These are phyloP conservation scores for Meteorus sp. DNA, from an alignment of 1,140 invertebrate species.

Conservation along the genomic window DNA sequence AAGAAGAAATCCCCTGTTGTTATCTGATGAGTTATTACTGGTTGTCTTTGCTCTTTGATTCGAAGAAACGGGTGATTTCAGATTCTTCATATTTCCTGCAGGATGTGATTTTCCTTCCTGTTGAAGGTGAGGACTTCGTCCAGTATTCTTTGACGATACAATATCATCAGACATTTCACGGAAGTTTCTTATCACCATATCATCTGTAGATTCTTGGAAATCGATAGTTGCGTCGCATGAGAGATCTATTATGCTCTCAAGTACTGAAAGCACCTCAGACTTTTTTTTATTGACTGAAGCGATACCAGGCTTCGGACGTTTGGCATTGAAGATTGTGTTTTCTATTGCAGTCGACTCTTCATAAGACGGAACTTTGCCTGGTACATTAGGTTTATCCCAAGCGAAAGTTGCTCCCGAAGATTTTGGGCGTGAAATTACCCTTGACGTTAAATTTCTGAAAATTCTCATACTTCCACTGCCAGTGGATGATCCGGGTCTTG, in stretches of 20 bases:
- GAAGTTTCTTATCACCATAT: neutral
- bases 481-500: conserved; percentile 10
- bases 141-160: neutral
- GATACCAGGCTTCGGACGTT: neutral
- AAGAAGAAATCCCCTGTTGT: neutral
- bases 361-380: conserved; percentile 4
- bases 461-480: neutral
- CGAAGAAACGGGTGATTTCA: neutral
- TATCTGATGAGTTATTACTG: neutral
- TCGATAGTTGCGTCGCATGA: neutral
- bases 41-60: neutral
- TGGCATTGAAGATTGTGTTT: neutral
- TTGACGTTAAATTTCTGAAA: conserved; percentile 9
- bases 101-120: too few species aligned
- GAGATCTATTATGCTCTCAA: conserved; percentile 9
- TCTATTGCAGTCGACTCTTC: neutral
- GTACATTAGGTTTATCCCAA: conserved; percentile 26
- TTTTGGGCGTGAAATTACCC: conserved; percentile 22
- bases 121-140: too few species aligned
- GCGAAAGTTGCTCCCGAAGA: conserved; percentile 19
- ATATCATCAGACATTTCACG: neutral
- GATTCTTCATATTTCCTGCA: neutral
- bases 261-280: neutral
- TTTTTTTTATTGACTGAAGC: neutral
- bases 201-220: neutral